These are phyloP conservation scores for Pandion haliaetus DNA, from an alignment of 2,113 vertebrate species.

Conservation along the genomic window DNA sequence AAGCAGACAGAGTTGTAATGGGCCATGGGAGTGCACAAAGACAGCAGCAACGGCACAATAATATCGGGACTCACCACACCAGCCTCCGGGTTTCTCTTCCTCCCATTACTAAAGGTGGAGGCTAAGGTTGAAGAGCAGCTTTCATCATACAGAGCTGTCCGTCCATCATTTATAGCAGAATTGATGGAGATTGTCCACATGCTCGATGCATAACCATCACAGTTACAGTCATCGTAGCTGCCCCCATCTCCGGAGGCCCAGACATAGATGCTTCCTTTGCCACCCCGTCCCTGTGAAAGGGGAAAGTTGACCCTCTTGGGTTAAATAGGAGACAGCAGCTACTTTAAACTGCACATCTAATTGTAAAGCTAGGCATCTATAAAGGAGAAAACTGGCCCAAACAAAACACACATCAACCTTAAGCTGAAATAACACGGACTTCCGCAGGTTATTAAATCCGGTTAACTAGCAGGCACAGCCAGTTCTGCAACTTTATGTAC, in stretches of 20 bases:
- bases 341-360: neutral
- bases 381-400: neutral
- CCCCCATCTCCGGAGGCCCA: conserved; percentile 98
- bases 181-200: conserved; percentile 99
- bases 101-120: conserved; percentile 97
- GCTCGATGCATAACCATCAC: conserved; percentile 96
- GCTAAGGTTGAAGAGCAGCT: conserved; percentile 98
- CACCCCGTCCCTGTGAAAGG: conserved; percentile 84
- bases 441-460: neutral
- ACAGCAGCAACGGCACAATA: neutral
- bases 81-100: conserved; percentile 96
- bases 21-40: neutral
- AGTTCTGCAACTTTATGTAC: neutral
- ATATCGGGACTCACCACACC: conserved; percentile 85
- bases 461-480: neutral
- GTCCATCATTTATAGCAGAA: conserved; percentile 96
- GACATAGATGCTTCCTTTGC: conserved; percentile 98
- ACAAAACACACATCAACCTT: neutral
- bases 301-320: neutral
- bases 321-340: neutral
- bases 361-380: neutral
- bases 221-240: conserved; percentile 98
- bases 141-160: conserved; percentile 95
- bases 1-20: neutral
- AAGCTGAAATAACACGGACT: neutral